These are phyloP conservation scores for Nomada lathburiana DNA, from an alignment of 2,888 invertebrate genomes.

Conservation along the genomic window DNA sequence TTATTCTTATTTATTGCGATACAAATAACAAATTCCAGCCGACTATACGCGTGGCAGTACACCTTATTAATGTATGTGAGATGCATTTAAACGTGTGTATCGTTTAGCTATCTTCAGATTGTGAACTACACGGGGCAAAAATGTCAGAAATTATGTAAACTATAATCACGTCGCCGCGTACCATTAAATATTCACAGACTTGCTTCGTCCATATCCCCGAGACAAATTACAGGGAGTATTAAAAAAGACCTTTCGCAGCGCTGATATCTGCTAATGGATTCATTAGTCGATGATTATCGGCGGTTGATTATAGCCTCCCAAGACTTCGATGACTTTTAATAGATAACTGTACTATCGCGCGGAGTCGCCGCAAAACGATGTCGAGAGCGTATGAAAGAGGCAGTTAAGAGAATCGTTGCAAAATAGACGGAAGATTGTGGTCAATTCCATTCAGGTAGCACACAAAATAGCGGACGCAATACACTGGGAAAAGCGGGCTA, in stretches of 20 bases:
- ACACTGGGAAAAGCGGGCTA: no score
- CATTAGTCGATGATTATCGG: slow-evolving; percentile 37
- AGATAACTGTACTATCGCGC: slow-evolving; percentile 18
- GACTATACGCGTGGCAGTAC: no score
- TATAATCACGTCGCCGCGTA: background rate
- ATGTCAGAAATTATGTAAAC: slow-evolving; percentile 10
- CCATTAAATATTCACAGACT: slow-evolving; percentile 4
- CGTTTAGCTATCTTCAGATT: background rate
- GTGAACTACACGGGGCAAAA: background rate
- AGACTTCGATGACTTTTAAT: slow-evolving; percentile 28
- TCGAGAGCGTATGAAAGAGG: background rate
- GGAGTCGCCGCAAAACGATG: no score
- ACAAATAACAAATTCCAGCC: no score
- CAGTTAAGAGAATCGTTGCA: background rate
- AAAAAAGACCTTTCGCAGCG: slow-evolving; percentile 20
- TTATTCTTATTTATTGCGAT: no score
- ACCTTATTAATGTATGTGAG: background rate
- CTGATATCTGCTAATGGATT: slow-evolving; percentile 25
- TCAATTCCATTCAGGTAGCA: background rate
- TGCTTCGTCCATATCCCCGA: background rate
- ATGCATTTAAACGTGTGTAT: background rate
- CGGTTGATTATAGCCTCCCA: slow-evolving; percentile 22
- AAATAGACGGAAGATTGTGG: background rate
- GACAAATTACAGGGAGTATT: slow-evolving; percentile 29
- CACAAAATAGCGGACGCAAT: no score